Evolutionary conservation across 2,113 vertebrate genomes (phyloP).

Genomic region (Ornithorhynchus anatinus): DNA sequence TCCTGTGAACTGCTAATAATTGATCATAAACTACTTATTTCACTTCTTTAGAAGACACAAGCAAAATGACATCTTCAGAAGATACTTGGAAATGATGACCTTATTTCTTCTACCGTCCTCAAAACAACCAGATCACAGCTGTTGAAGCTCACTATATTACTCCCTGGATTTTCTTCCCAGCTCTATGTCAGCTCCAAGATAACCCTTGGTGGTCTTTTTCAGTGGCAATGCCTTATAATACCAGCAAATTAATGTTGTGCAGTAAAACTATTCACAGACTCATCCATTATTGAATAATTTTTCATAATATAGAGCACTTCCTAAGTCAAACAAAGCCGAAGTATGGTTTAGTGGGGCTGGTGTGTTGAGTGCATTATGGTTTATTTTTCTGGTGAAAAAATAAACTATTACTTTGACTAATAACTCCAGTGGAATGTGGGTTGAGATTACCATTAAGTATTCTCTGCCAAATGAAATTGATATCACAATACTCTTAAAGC

Average conservation of each 20-base stretch:
- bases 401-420: slow-evolving; percentile 94
- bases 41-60: background rate
- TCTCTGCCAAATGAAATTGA: slow-evolving; percentile 78
- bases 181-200: slow-evolving; percentile 32
- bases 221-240: slow-evolving; percentile 66
- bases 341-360: slow-evolving; percentile 69
- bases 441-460: slow-evolving; percentile 65
- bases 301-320: slow-evolving; percentile 82
- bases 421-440: slow-evolving; percentile 86
- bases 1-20: too few relatives aligned
- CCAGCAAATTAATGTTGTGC: slow-evolving; percentile 61
- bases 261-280: slow-evolving; percentile 69
- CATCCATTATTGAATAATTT: slow-evolving; percentile 86
- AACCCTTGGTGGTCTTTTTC: slow-evolving; percentile 75
- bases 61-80: background rate
- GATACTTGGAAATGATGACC: background rate
- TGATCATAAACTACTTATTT: background rate
- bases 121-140: background rate
- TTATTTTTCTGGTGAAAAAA: slow-evolving; percentile 91
- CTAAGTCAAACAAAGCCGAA: slow-evolving; percentile 89
- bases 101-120: background rate
- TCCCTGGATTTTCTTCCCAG: background rate
- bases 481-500: slow-evolving; percentile 65
- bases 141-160: background rate
- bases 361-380: slow-evolving; percentile 76